phyloP scores from a whole-genome alignment of 2,113 vertebrate genomes.

The Tychaedon coryphoeus region DNA sequence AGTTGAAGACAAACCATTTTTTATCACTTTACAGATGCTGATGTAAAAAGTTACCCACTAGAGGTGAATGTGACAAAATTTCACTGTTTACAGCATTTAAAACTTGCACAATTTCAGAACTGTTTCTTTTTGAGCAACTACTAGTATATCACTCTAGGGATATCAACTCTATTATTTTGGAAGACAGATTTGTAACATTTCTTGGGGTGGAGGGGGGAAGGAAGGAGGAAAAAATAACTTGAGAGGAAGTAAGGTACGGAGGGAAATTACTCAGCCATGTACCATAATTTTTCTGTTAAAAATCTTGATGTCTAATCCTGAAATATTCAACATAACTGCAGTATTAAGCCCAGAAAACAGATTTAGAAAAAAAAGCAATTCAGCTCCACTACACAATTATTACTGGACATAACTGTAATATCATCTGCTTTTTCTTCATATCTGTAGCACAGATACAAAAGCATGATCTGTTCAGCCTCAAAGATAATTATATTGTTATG shows the following conservation, averaged over 20 bases:
- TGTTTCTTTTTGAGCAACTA: not conserved
- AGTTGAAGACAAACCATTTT: not conserved
- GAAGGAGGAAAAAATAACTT: not conserved
- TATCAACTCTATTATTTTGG: not conserved
- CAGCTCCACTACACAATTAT: not conserved
- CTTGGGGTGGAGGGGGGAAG: fast-evolving
- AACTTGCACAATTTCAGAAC: not conserved
- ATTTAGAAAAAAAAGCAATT: not conserved
- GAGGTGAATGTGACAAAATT: not conserved
- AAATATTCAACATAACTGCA: not conserved
- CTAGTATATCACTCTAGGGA: not conserved
- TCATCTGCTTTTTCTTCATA: not conserved
- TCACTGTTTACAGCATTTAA: not conserved
- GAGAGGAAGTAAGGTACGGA: not conserved
- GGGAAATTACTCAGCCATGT: not conserved
- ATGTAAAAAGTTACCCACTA: not conserved
- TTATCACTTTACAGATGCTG: not conserved
- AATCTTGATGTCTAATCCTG: not conserved
- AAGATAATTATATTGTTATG: not conserved
- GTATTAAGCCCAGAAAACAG: not conserved
- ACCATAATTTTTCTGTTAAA: not conserved
- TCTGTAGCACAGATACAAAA: not conserved
- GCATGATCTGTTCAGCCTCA: not conserved
- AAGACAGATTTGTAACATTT: not conserved
- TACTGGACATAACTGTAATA: not conserved